Percentiles rank a stretch among this genome's conserved stretches.
Conservation (phyloP, 2,797 vertebrate genomes). For the Danio albolineatus region DNA sequence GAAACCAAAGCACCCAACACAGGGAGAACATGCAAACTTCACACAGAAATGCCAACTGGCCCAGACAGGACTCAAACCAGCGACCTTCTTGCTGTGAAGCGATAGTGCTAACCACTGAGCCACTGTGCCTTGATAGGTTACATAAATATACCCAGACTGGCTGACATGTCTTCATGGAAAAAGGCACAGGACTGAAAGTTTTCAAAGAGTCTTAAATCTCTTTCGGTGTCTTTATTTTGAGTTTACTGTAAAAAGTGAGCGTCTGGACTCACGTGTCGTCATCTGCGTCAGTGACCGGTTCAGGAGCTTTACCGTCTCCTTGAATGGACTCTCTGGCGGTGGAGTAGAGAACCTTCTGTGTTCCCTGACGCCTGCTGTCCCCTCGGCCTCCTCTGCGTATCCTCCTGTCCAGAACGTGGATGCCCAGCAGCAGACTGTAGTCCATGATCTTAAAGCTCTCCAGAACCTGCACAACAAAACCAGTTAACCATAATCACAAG, state of each 20-base stretch:
- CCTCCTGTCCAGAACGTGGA: slow-evolving; percentile 74
- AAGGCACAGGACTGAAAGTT: background rate
- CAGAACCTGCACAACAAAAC: slow-evolving; percentile 80
- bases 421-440: slow-evolving; percentile 87
- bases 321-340: slow-evolving; percentile 97
- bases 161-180: background rate
- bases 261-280: slow-evolving; percentile 85
- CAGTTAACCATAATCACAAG: background rate
- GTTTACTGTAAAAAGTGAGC: background rate
- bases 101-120: no score
- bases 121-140: background rate
- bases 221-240: background rate
- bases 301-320: slow-evolving; percentile 85
- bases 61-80: no score
- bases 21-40: no score
- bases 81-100: no score
- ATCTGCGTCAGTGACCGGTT: slow-evolving; percentile 77
- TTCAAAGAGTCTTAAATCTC: background rate
- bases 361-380: slow-evolving; percentile 82
- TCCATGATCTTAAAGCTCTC: slow-evolving; percentile 99
- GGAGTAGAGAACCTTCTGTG: slow-evolving; percentile 94
- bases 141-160: background rate
- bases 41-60: no score
- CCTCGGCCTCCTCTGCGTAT: slow-evolving; percentile 74
- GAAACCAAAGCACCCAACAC: no score